Conservation (phyloP, 2,797 vertebrate species). For the Chelonia mydas region DNA sequence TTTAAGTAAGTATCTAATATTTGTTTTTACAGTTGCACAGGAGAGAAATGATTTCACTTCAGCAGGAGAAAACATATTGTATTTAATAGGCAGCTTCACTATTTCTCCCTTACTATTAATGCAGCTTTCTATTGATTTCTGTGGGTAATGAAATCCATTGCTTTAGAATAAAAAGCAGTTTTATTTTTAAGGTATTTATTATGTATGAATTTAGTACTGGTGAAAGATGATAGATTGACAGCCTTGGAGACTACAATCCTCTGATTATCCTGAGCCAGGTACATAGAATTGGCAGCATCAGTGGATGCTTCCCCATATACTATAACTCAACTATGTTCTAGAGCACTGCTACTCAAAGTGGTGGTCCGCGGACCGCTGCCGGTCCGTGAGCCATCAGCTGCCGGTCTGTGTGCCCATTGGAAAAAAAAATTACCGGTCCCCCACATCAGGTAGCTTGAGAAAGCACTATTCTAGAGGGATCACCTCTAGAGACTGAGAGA, state of each 20-base stretch:
- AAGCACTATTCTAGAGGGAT: not conserved
- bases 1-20: not conserved
- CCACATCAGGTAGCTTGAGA: too few species aligned
- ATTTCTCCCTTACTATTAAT: slow-evolving; percentile 21
- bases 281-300: not conserved
- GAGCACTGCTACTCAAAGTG: too few species aligned
- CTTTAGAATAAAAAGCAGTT: not conserved
- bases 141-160: not conserved
- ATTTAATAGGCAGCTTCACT: slow-evolving; percentile 27
- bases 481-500: not conserved
- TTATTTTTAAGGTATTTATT: slow-evolving; percentile 13
- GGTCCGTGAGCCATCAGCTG: too few species aligned
- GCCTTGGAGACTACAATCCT: slow-evolving; percentile 6
- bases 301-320: not conserved
- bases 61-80: not conserved
- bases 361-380: too few species aligned
- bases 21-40: not conserved
- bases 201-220: slow-evolving; percentile 27
- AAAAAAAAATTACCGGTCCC: too few species aligned
- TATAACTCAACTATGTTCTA: not conserved
- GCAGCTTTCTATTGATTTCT: slow-evolving; percentile 32
- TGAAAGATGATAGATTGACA: slow-evolving; percentile 14
- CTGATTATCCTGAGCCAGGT: not conserved
- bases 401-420: too few species aligned
- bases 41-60: not conserved